Base-by-base conservation (phyloP, 2,797 vertebrate species). In the Onychomys torridus region DNA sequence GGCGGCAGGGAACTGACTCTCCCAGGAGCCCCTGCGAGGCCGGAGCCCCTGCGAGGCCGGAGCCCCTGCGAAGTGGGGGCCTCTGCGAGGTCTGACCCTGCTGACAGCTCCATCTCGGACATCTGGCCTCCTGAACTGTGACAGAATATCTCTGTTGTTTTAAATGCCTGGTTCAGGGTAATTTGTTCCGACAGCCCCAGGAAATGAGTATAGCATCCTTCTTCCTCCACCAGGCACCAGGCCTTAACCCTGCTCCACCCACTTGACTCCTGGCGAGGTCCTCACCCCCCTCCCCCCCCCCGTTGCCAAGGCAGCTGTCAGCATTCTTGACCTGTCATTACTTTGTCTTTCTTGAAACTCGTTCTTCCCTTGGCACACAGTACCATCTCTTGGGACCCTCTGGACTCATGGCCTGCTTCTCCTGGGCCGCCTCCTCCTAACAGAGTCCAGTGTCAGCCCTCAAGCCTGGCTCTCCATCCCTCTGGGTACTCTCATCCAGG, bases 271-370 rank as follows among this genome's bases (percentile, higher is more conserved):
- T 2, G 4, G 46, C 9, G 32, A 21, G 55, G 86, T 81, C 86
- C 69, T 49, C 23, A 19, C n/a, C 0, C 27, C 73, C 43, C 1
- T 2, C n/a, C n/a, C n/a, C n/a, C n/a, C n/a, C n/a, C 79, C 32
- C 1, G 11, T 40, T 1, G 46, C 90, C 46, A 40, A 34, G 65
- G n/a, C 29, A 37, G 87, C 87, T 6, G 0, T 49, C 61, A 14
- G 12, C 0, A 0, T 34, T 19, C 52, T 12, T 29, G 25, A 46
- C 59, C 75, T 57, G 82, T 27, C 19, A 7, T 23, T n/a, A 5
- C 81, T 91, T 8, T 21, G 37, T 67, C 89, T 10, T 95, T 61
- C 92, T 6, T 2, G 34, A 94, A 92, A 86, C 52, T 23, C 57
- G 73, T 34, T n/a, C 55, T 77, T 73, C 19, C 9, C 46, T 23